These are phyloP conservation scores for Beroe forskalii DNA, from an alignment of 37 sponge, comb jelly and placozoan genomes.

Conservation along the genomic window DNA sequence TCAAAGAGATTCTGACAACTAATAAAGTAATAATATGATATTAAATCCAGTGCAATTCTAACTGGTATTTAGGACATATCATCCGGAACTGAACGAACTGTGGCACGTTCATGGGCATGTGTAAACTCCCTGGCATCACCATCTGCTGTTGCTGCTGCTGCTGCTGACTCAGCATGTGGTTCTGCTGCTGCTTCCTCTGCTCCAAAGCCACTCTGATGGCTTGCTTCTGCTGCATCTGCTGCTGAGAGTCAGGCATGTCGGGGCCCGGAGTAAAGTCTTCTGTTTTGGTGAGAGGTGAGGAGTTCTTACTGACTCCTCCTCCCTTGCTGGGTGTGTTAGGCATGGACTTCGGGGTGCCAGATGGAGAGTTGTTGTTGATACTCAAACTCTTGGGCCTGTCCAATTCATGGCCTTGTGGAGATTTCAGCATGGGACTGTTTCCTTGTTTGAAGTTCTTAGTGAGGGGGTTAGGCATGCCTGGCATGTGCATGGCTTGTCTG, in stretches of 20 bases:
- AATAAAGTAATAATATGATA: too few relatives aligned
- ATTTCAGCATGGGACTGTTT: constrained; percentile 34
- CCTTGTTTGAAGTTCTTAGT: constrained; percentile 62
- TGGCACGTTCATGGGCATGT: constrained; percentile 11
- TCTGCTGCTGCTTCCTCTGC: constrained; percentile 35
- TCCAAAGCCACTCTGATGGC: constrained; percentile 38
- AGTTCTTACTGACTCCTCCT: constrained; percentile 49
- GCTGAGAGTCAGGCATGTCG: constrained; percentile 8
- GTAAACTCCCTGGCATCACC: constrained; percentile 27
- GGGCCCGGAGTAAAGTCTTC: background rate
- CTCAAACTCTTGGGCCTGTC: constrained; percentile 48
- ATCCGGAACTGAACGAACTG: constrained; percentile 57
- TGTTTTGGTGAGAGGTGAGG: constrained; percentile 25
- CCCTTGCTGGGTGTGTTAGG: constrained; percentile 50
- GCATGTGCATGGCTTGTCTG: constrained; percentile 19
- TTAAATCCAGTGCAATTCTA: too few relatives aligned
- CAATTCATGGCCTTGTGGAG: constrained; percentile 21
- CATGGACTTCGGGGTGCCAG: constrained; percentile 22
- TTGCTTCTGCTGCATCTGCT: constrained; percentile 56
- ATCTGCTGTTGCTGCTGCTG: constrained; percentile 12
- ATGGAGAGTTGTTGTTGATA: constrained; percentile 21
- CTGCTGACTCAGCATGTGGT: constrained; percentile 9
- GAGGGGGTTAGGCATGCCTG: constrained; percentile 19
- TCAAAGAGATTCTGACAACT: too few relatives aligned
- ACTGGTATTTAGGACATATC: too few relatives aligned